Percentiles rank a stretch among this genome's conserved stretches.
These are phyloP conservation scores for Graptemys geographica DNA, from an alignment of 2,797 vertebrate genomes.

Conservation along the genomic window DNA sequence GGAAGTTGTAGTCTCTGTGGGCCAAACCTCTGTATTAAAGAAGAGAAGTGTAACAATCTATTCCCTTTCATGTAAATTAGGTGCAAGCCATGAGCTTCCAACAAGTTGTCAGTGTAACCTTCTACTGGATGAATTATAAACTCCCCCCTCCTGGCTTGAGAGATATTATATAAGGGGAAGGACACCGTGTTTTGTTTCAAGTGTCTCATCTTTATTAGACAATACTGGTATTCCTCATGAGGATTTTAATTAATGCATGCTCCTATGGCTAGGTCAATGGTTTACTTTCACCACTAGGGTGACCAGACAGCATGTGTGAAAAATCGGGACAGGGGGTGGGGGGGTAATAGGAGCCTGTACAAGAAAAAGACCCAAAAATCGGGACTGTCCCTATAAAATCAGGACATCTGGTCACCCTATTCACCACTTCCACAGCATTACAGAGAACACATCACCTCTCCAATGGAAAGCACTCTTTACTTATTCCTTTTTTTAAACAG, in stretches of 20 bases:
- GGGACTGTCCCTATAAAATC: no score
- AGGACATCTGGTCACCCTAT: no score
- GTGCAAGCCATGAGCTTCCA: not conserved
- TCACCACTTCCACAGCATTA: not conserved
- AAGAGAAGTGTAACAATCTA: not conserved
- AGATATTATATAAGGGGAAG: not conserved
- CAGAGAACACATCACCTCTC: not conserved
- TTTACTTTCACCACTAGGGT: not conserved
- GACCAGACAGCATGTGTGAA: no score
- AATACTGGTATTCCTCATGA: not conserved
- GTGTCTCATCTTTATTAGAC: not conserved
- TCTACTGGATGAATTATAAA: not conserved
- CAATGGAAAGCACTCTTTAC: not conserved
- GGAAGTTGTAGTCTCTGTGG: not conserved
- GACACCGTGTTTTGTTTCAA: not conserved
- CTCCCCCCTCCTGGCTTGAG: not conserved
- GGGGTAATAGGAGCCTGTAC: no score
- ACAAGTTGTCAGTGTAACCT: not conserved
- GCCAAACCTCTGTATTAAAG: not conserved
- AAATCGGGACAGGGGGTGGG: no score
- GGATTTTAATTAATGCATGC: not conserved
- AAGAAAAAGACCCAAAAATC: no score
- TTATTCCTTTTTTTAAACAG: not conserved
- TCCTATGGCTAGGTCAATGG: not conserved
- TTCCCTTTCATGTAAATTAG: not conserved